Conservation (phyloP, 2,888 invertebrate species). For the Eretmocerus hayati region DNA sequence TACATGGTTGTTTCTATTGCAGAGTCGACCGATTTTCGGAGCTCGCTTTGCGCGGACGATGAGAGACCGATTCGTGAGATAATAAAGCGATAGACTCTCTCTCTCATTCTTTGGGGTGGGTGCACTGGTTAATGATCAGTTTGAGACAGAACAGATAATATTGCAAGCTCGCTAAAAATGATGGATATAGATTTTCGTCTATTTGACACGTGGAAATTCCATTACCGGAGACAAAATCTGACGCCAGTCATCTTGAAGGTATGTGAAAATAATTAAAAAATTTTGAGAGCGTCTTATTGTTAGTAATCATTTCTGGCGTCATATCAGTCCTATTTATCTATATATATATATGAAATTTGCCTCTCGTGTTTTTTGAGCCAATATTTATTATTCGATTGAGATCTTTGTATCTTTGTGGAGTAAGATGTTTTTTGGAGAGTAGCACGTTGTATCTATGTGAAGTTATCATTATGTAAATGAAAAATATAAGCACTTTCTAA, state of each 20-base stretch:
- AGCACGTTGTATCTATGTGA: constrained; percentile 16
- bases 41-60: background rate
- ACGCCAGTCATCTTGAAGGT: constrained; percentile 2
- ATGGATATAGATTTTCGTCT: background rate
- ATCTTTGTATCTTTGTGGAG: constrained; percentile 6
- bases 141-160: too few species aligned
- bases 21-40: constrained; percentile 12
- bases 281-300: too few species aligned
- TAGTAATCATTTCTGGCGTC: too few species aligned
- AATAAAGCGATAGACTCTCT: constrained; percentile 4
- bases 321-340: too few species aligned
- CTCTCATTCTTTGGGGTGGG: too few species aligned
- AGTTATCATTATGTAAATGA: constrained; percentile 3
- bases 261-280: too few species aligned
- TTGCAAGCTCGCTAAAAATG: too few species aligned
- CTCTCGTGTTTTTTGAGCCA: too few species aligned
- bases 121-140: constrained; percentile 22
- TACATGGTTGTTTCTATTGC: constrained; percentile 13
- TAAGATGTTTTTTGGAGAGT: constrained; percentile 5
- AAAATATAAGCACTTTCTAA: constrained; percentile 10
- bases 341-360: too few species aligned
- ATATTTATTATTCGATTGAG: too few species aligned
- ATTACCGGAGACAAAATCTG: background rate
- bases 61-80: constrained; percentile 4
- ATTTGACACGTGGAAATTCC: constrained; percentile 1